Evolutionary conservation across 2,113 vertebrate species (phyloP).

Genomic region (Myotis davidii): DNA sequence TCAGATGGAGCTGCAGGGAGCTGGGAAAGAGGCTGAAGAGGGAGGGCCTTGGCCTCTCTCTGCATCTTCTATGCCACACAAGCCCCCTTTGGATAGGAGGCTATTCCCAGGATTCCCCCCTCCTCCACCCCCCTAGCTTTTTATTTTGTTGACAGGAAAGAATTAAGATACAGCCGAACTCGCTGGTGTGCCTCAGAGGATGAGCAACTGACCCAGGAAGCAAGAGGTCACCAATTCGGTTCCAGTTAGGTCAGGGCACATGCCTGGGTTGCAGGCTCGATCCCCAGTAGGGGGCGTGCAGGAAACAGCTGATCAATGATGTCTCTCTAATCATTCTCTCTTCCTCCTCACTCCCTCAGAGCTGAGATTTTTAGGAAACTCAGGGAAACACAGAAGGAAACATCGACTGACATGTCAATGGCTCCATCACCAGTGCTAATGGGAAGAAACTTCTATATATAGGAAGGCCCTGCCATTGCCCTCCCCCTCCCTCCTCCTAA

Average conservation of each 20-base stretch:
- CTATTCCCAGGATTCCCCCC: not conserved
- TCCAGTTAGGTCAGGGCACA: no score
- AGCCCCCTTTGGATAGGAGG: not conserved
- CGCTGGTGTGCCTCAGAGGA: no score
- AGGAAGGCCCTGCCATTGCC: not conserved
- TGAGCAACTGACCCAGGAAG: no score
- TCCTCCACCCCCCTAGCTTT: not conserved
- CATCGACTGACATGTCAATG: not conserved
- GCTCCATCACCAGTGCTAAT: not conserved
- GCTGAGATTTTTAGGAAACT: constrained; percentile 7
- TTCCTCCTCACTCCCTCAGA: no score
- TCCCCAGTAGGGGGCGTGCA: no score
- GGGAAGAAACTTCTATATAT: not conserved
- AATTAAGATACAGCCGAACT: not conserved
- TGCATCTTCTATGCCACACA: not conserved
- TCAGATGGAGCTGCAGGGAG: not conserved
- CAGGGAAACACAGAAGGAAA: not conserved
- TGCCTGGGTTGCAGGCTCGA: no score
- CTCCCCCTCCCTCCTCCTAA: not conserved
- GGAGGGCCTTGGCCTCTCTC: not conserved
- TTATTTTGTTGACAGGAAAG: not conserved
- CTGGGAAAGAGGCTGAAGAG: no score
- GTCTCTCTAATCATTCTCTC: no score
- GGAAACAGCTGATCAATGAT: no score
- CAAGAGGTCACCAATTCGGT: no score